These are phyloP conservation scores for Criorhina ranunculi DNA, from an alignment of 2,888 invertebrate genomes.

Conservation along the genomic window DNA sequence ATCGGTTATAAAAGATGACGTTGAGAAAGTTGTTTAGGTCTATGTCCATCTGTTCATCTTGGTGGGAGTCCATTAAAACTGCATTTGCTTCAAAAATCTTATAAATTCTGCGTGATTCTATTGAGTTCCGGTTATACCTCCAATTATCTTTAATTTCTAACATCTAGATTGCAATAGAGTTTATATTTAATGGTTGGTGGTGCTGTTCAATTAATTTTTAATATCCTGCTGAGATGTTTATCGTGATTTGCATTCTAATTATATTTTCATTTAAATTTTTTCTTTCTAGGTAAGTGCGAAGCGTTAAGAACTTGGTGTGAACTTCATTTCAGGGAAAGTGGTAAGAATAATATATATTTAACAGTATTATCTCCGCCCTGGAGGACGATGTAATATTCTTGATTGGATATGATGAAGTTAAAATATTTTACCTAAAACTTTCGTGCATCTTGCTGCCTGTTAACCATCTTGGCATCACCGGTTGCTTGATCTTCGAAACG, in stretches of 20 bases:
- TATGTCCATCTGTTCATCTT: too few species aligned
- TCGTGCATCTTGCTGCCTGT: too few species aligned
- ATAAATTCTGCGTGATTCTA: too few species aligned
- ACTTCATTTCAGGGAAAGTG: constrained; percentile 60
- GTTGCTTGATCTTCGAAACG: too few species aligned
- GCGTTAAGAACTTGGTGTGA: constrained; percentile 54
- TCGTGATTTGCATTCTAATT: background rate
- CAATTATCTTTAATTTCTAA: background rate
- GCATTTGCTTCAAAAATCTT: too few species aligned
- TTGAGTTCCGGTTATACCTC: background rate
- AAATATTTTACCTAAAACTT: too few species aligned
- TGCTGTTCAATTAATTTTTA: constrained; percentile 7
- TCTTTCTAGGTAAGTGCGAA: constrained; percentile 70
- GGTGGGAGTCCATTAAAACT: too few species aligned
- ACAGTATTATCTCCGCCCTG: too few species aligned
- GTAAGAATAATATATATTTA: constrained; percentile 34
- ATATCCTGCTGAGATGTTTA: background rate
- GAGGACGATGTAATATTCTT: too few species aligned
- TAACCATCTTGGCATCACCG: too few species aligned
- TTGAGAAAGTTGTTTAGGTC: background rate
- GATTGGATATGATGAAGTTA: too few species aligned
- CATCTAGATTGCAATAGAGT: background rate
- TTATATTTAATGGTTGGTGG: constrained; percentile 34
- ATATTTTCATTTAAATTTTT: constrained; percentile 8
- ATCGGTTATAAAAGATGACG: background rate